phyloP scores from a whole-genome alignment of 2,113 vertebrate genomes.

The Cheilinus undulatus region DNA sequence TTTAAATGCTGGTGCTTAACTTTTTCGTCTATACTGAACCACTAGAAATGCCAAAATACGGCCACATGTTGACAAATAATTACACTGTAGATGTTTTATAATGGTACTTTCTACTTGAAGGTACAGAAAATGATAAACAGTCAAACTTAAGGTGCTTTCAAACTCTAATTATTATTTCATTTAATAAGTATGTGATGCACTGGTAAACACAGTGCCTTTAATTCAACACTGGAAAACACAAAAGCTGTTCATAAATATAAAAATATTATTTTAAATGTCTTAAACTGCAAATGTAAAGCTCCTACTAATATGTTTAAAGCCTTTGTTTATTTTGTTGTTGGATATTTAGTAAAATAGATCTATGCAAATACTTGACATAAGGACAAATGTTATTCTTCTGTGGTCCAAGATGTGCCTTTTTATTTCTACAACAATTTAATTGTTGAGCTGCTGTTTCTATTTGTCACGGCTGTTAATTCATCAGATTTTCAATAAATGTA shows the following conservation, averaged over 20 bases:
- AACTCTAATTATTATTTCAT: background rate
- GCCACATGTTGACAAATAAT: background rate
- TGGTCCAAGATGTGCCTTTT: constrained; percentile 10
- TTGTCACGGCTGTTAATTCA: too few relatives aligned
- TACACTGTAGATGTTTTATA: background rate
- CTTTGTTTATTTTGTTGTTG: background rate
- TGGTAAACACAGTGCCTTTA: background rate
- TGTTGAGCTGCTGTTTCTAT: background rate
- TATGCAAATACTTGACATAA: constrained; percentile 16
- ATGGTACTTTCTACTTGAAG: background rate
- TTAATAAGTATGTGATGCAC: background rate
- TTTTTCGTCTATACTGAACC: background rate
- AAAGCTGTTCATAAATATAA: background rate
- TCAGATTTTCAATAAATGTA: background rate
- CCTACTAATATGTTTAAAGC: background rate
- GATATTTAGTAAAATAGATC: background rate
- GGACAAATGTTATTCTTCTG: background rate
- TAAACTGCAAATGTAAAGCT: background rate
- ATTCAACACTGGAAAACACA: background rate
- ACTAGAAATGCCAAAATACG: too few relatives aligned
- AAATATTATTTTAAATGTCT: background rate
- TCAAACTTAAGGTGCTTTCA: background rate
- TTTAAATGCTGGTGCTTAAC: background rate
- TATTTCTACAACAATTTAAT: constrained; percentile 1
- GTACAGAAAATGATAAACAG: background rate